Evolutionary conservation across 2,797 vertebrate species (phyloP).

Genomic region (Xyrichtys novacula): DNA sequence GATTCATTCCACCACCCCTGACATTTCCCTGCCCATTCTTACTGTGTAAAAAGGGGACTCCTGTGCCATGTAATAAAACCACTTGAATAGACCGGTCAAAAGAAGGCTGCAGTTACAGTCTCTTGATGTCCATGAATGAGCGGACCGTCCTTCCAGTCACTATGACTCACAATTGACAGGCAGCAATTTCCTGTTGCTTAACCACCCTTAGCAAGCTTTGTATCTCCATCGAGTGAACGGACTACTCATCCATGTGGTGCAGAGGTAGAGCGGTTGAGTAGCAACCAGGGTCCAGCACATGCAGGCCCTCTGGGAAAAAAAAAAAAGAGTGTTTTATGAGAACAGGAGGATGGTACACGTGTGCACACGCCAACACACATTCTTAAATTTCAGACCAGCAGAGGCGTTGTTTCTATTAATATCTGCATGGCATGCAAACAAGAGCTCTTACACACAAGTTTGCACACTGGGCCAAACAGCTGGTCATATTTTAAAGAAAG

Average conservation of each 20-base stretch:
- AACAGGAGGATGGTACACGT: conserved; percentile 21
- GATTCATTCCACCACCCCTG: too few species aligned
- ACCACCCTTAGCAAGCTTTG: background rate
- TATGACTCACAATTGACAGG: conserved; percentile 59
- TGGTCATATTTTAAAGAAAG: conserved; percentile 47
- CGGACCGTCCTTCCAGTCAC: conserved; percentile 52
- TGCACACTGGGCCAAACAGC: conserved; percentile 61
- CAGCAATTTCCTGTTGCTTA: conserved; percentile 56
- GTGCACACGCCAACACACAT: conserved; percentile 41
- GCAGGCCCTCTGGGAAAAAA: conserved; percentile 1
- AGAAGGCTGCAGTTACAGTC: conserved; percentile 4
- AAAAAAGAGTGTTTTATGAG: background rate
- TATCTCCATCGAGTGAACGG: background rate
- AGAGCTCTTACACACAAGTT: conserved; percentile 60
- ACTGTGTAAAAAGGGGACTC: too few species aligned
- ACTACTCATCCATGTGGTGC: conserved; percentile 4
- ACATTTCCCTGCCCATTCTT: too few species aligned
- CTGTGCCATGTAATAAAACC: too few species aligned
- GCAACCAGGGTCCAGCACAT: background rate
- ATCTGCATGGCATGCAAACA: conserved; percentile 70
- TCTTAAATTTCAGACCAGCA: conserved; percentile 53
- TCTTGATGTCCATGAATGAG: conserved; percentile 35
- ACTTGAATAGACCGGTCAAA: background rate
- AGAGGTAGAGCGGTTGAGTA: conserved; percentile 6
- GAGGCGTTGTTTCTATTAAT: conserved; percentile 70